phyloP scores from a whole-genome alignment of 1,140 invertebrate species.

The Yoshiicerus persimilis region DNA sequence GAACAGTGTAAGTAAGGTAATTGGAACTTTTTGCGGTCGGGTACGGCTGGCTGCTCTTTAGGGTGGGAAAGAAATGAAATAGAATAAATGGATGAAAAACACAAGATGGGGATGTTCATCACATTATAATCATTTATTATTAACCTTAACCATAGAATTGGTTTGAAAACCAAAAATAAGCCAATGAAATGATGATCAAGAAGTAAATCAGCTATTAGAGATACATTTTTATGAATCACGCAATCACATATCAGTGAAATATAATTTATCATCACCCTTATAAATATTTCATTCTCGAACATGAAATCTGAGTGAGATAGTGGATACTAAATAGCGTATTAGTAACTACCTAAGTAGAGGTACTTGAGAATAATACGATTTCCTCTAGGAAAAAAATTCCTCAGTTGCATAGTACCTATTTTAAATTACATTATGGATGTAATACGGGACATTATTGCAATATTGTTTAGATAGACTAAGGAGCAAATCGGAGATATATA shows the following conservation, averaged over 20 bases:
- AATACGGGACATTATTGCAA: background rate
- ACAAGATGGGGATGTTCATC: background rate
- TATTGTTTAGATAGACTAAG: background rate
- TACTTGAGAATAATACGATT: background rate
- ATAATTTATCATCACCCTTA: background rate
- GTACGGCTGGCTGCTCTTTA: slow-evolving; percentile 6
- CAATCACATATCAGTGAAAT: background rate
- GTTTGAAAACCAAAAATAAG: background rate
- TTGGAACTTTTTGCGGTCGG: slow-evolving; percentile 20
- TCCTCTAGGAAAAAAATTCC: background rate
- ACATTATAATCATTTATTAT: background rate
- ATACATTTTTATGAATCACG: background rate
- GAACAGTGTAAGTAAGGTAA: background rate
- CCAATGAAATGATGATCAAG: background rate
- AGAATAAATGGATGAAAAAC: slow-evolving; percentile 2
- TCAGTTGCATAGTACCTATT: background rate
- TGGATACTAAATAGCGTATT: background rate
- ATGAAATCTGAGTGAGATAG: background rate
- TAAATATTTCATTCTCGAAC: background rate
- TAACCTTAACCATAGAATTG: slow-evolving; percentile 4
- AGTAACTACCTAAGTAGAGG: background rate
- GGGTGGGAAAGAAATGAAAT: slow-evolving; percentile 5
- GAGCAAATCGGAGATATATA: background rate
- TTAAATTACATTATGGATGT: background rate
- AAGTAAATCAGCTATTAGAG: background rate